Conservation (phyloP, 2,888 invertebrate species). For the Nudaria mundana region DNA sequence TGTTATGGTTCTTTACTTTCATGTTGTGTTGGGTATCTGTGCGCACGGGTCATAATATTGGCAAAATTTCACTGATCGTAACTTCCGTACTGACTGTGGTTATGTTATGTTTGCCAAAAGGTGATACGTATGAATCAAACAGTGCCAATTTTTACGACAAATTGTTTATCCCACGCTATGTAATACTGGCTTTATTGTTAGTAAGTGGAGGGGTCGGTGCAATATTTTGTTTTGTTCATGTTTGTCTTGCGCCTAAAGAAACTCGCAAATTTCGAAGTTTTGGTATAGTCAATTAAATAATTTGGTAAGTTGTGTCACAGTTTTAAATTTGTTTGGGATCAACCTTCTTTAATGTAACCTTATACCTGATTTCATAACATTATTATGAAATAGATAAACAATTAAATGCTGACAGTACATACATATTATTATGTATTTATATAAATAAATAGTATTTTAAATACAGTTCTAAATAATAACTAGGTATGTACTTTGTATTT, state of each 20-base stretch:
- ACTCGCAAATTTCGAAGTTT: constrained; percentile 58
- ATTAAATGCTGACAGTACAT: too few relatives aligned
- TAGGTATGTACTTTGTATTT: too few relatives aligned
- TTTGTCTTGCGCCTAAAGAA: constrained; percentile 56
- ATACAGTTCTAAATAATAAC: too few relatives aligned
- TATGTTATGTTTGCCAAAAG: constrained; percentile 82
- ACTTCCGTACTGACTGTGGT: constrained; percentile 80
- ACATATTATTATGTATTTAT: too few relatives aligned
- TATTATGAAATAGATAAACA: too few relatives aligned
- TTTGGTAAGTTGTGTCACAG: constrained; percentile 56
- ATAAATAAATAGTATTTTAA: too few relatives aligned
- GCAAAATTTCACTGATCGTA: constrained; percentile 79
- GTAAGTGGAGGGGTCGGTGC: constrained; percentile 48
- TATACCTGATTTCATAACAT: too few relatives aligned
- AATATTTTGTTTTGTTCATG: constrained; percentile 52
- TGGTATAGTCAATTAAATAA: constrained; percentile 42
- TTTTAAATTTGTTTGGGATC: constrained; percentile 17
- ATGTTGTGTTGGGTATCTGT: constrained; percentile 84
- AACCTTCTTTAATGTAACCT: too few relatives aligned
- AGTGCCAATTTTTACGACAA: constrained; percentile 76
- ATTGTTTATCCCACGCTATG: constrained; percentile 54
- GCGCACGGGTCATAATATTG: constrained; percentile 84
- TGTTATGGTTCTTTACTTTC: constrained; percentile 83
- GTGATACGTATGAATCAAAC: constrained; percentile 48
- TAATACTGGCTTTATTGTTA: constrained; percentile 49